Evolutionary conservation across 2,888 invertebrate genomes (phyloP).

Genomic region (Chorisops tibialis): DNA sequence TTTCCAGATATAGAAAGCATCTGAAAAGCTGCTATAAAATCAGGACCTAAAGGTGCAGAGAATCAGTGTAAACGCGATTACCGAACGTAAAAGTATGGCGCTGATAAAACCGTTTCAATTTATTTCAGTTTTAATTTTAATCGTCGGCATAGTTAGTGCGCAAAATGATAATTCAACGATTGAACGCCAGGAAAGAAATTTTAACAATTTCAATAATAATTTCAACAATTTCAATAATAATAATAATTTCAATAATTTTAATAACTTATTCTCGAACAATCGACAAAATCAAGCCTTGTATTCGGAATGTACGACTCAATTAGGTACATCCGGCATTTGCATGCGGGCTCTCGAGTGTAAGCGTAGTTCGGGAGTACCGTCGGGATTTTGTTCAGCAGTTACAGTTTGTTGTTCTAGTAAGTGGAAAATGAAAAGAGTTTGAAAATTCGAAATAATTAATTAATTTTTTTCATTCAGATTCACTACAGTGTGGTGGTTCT

Average conservation of each 20-base stretch:
- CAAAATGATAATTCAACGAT: no score
- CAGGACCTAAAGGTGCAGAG: no score
- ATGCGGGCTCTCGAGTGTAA: conserved; percentile 47
- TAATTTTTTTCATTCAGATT: not conserved
- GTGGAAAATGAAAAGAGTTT: conserved; percentile 14
- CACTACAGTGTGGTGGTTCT: conserved; percentile 1
- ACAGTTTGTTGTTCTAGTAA: conserved; percentile 50
- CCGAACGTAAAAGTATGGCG: no score
- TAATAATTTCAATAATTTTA: conserved; percentile 4
- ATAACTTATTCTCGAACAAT: not conserved
- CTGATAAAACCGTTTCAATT: no score
- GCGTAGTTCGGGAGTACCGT: conserved; percentile 44
- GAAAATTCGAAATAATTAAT: no score
- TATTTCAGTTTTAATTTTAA: no score
- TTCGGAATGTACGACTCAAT: conserved; percentile 40
- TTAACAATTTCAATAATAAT: not conserved
- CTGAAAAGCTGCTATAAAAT: no score
- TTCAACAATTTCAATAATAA: not conserved
- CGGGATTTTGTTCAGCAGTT: conserved; percentile 47
- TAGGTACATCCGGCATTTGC: conserved; percentile 45
- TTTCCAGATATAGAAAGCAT: no score
- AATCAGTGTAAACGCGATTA: no score
- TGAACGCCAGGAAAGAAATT: not conserved
- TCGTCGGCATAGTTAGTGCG: no score
- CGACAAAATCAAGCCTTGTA: not conserved